Base-by-base conservation (phyloP, 2,797 vertebrate genomes). In the Hydrolagus colliei region DNA sequence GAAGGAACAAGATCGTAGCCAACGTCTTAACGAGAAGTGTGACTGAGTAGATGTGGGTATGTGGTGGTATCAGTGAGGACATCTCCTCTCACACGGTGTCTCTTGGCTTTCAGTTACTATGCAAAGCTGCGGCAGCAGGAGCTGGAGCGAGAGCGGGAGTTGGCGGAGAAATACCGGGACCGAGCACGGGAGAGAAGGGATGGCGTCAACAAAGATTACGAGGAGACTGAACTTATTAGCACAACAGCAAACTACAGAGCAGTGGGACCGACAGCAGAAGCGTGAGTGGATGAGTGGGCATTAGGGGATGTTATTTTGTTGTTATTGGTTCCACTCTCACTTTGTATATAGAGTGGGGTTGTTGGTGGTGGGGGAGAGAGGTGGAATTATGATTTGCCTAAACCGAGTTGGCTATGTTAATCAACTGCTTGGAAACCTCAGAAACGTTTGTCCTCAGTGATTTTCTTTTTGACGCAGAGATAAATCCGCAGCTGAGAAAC, bases 151-250 rank as follows among this genome's bases (percentile, higher is more conserved):
- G 98, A 98, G 91, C 89, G 97, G 71, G 97, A 99, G 87, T 90
- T 99, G 86, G 97, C 98, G 0, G 98, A 99, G 92, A 98, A 99
- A 87, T 99, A 99, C 92, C 90, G 97, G 52, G 97, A 99, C 88
- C 90, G 97, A 86, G 98, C 97, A 9, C 94, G 98, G 86, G 98
- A 99, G 91, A 90, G 97, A 22, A 92, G 97, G 77, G 98, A 99
- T 35, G 98, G 98, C 0, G 96, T 98, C 82, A 99, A 99, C 93
- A 98, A 99, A 87, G 98, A 99, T 88, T 99, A 99, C 0, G 98
- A 98, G 86, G 98, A 99, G 90, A 98, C 97, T 0, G 97, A 98
- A 86, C 94, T 98, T 71, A 99, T 99, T 88, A 98, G 97, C 92
- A 99, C 98, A 65, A 99, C 97, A 0, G 97, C 97, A 71, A 99